Conservation (phyloP, 1,140 invertebrate genomes). For the Acromyrmex charruanus region DNA sequence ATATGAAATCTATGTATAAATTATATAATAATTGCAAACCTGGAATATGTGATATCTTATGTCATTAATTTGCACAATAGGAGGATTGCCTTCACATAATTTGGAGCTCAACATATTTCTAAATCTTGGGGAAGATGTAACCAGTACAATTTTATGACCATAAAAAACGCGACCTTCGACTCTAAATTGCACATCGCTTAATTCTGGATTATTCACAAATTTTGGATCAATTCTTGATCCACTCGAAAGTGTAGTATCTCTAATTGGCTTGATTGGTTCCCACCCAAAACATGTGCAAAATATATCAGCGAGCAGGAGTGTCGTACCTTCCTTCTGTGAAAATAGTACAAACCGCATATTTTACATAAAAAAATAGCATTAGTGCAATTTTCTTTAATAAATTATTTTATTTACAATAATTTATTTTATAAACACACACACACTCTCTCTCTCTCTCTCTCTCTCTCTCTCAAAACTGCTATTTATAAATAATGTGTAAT, state of each 20-base stretch:
- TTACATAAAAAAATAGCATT: conserved; percentile 2
- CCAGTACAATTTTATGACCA: conserved; percentile 96
- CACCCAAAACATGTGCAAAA: conserved; percentile 96
- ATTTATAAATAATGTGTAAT: conserved; percentile 15
- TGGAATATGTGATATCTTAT: conserved; percentile 97
- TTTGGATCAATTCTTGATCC: conserved; percentile 95
- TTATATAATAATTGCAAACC: conserved; percentile 86
- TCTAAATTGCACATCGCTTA: conserved; percentile 96
- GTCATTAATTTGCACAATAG: conserved; percentile 96
- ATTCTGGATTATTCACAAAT: conserved; percentile 96
- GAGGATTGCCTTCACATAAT: conserved; percentile 91
- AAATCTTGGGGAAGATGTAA: conserved; percentile 95
- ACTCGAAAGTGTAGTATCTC: conserved; percentile 90
- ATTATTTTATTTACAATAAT: conserved; percentile 12
- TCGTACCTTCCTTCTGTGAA: conserved; percentile 94
- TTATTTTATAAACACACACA: not conserved
- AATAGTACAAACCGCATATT: conserved; percentile 55
- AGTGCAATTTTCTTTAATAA: conserved; percentile 26
- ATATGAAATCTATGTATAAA: not conserved
- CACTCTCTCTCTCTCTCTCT: no score
- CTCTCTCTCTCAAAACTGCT: not conserved
- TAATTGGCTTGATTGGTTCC: conserved; percentile 93
- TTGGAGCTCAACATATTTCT: conserved; percentile 95
- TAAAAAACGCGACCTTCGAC: conserved; percentile 97
- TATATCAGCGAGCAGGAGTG: conserved; percentile 94